Evolutionary conservation across 2,113 vertebrate genomes (phyloP).

Genomic region (Amia ocellicauda): DNA sequence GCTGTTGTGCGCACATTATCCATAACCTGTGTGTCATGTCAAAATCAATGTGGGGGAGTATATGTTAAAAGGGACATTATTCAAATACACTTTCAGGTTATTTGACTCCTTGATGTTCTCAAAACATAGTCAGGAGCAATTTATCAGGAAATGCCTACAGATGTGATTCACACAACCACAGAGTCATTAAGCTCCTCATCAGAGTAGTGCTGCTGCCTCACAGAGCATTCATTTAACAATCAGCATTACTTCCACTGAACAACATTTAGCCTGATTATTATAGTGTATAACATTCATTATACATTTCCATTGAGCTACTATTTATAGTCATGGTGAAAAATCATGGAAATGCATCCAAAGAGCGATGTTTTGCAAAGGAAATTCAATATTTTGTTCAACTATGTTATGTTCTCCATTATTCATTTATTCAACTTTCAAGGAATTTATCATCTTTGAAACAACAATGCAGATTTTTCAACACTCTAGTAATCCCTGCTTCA

Average conservation of each 20-base stretch:
- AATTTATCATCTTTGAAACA: too few relatives aligned
- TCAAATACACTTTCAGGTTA: background rate
- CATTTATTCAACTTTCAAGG: too few relatives aligned
- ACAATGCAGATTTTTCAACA: too few relatives aligned
- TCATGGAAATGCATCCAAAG: background rate
- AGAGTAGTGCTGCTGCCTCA: background rate
- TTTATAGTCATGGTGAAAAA: background rate
- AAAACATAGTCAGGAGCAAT: conserved; percentile 1
- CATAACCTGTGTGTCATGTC: too few relatives aligned
- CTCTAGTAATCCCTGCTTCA: too few relatives aligned
- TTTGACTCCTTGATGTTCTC: background rate
- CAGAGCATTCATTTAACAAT: conserved; percentile 2
- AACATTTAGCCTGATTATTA: conserved; percentile 9
- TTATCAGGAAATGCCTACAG: background rate
- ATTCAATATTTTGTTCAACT: background rate
- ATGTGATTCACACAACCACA: background rate
- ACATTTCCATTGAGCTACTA: background rate
- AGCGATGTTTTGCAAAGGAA: background rate
- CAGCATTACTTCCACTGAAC: background rate
- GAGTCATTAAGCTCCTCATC: background rate
- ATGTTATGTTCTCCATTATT: too few relatives aligned
- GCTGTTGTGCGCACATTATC: too few relatives aligned
- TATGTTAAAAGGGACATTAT: too few relatives aligned
- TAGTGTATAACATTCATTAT: background rate
- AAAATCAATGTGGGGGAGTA: too few relatives aligned